phyloP scores from a whole-genome alignment of 23 tunicate genomes.

The Botrylloides violaceus region DNA sequence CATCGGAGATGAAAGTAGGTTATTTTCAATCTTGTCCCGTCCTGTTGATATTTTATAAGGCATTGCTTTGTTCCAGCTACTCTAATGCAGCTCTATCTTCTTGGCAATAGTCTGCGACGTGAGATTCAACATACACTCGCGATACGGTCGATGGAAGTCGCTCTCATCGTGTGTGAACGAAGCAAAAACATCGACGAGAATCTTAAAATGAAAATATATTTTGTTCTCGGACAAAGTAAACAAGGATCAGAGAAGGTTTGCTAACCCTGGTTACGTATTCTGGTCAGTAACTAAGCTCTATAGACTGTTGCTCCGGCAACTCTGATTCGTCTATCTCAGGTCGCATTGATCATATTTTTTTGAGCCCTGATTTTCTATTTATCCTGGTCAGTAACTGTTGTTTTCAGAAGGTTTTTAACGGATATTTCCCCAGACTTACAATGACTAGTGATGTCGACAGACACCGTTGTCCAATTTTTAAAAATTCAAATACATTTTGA shows the following conservation, averaged over 20 bases:
- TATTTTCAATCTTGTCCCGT: neutral
- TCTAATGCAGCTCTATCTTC: conserved; percentile 35
- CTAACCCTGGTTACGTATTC: too few relatives aligned
- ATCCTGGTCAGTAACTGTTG: too few relatives aligned
- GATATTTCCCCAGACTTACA: too few relatives aligned
- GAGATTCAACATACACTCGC: conserved; percentile 20
- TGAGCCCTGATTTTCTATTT: too few relatives aligned
- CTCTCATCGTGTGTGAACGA: conserved; percentile 15
- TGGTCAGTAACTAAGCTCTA: too few relatives aligned
- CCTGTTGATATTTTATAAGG: neutral
- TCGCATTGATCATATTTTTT: too few relatives aligned
- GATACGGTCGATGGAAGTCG: conserved; percentile 19
- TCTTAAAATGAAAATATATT: conserved; percentile 22
- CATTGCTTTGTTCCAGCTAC: conserved; percentile 7
- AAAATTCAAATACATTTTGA: too few relatives aligned
- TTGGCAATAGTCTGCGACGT: conserved; percentile 27
- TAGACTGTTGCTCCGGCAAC: too few relatives aligned
- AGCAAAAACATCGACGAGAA: neutral
- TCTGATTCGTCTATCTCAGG: too few relatives aligned
- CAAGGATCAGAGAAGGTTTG: conserved; percentile 20
- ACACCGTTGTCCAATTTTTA: too few relatives aligned
- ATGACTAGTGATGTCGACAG: too few relatives aligned
- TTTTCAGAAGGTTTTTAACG: too few relatives aligned
- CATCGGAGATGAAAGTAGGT: conserved; percentile 2
- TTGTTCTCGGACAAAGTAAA: conserved; percentile 24